phyloP scores from a whole-genome alignment of 2,888 invertebrate species.

The Dynastes grantii region DNA sequence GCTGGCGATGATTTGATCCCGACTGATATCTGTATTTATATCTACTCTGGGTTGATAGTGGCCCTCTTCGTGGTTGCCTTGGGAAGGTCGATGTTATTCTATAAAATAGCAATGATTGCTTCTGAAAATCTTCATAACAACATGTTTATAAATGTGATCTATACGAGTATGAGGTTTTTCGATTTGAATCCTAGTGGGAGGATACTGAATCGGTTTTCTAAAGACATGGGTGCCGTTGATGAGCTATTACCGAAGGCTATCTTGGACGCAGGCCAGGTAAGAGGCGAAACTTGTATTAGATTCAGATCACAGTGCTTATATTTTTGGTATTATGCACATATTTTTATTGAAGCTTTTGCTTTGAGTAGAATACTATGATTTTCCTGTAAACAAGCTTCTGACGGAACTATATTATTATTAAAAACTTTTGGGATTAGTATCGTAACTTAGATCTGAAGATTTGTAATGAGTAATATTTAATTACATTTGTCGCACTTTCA shows the following conservation, averaged over 20 bases:
- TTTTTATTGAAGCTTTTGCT: constrained; percentile 27
- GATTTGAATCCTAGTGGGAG: constrained; percentile 88
- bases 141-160: constrained; percentile 78
- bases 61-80: constrained; percentile 74
- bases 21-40: constrained; percentile 74
- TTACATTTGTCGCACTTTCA: too few relatives aligned
- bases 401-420: neutral
- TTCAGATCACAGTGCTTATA: constrained; percentile 20
- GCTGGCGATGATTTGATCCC: constrained; percentile 52
- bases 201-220: constrained; percentile 87
- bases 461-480: too few relatives aligned
- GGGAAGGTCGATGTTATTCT: constrained; percentile 77
- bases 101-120: constrained; percentile 76
- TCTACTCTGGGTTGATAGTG: constrained; percentile 75
- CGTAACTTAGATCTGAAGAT: too few relatives aligned
- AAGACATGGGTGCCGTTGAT: constrained; percentile 87
- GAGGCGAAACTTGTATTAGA: constrained; percentile 55
- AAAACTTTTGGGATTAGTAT: neutral
- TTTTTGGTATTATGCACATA: constrained; percentile 42
- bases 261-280: constrained; percentile 75
- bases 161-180: constrained; percentile 81
- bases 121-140: constrained; percentile 80
- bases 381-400: neutral
- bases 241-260: constrained; percentile 80
- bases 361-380: neutral